Percentiles rank a stretch among this genome's conserved stretches.
Conservation (phyloP, 2,888 invertebrate species). For the Palloptera scutellata region DNA sequence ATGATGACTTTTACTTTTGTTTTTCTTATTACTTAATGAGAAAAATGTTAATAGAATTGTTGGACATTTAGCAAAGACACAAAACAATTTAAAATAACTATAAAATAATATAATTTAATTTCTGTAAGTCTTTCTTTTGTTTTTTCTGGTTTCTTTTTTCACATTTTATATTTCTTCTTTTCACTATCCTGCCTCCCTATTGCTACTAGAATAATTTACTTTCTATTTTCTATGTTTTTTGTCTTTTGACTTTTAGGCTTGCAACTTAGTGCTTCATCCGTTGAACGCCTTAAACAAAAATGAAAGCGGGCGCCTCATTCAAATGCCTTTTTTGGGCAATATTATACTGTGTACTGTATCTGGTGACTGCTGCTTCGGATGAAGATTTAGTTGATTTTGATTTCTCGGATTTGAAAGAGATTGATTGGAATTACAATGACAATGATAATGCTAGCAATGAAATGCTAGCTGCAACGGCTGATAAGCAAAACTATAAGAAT, state of each 20-base stretch:
- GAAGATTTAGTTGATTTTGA: conserved; percentile 56
- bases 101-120: background rate
- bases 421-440: conserved; percentile 54
- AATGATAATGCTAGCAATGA: conserved; percentile 35
- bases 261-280: background rate
- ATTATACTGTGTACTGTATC: conserved; percentile 49
- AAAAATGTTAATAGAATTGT: too few species aligned
- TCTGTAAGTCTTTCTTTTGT: background rate
- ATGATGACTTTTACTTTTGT: too few species aligned
- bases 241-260: background rate
- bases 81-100: too few species aligned
- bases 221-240: conserved; percentile 6
- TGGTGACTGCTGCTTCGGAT: conserved; percentile 44
- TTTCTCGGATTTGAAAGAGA: conserved; percentile 56
- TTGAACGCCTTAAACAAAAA: conserved; percentile 17
- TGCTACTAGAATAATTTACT: conserved; percentile 8
- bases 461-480: background rate
- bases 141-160: conserved; percentile 7
- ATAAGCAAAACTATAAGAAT: conserved; percentile 31
- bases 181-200: background rate
- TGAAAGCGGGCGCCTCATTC: conserved; percentile 47
- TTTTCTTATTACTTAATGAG: too few species aligned
- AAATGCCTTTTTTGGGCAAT: conserved; percentile 49
- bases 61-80: too few species aligned
- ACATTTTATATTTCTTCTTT: conserved; percentile 11